phyloP scores from a whole-genome alignment of 2,113 vertebrate genomes.

The Pandion haliaetus region DNA sequence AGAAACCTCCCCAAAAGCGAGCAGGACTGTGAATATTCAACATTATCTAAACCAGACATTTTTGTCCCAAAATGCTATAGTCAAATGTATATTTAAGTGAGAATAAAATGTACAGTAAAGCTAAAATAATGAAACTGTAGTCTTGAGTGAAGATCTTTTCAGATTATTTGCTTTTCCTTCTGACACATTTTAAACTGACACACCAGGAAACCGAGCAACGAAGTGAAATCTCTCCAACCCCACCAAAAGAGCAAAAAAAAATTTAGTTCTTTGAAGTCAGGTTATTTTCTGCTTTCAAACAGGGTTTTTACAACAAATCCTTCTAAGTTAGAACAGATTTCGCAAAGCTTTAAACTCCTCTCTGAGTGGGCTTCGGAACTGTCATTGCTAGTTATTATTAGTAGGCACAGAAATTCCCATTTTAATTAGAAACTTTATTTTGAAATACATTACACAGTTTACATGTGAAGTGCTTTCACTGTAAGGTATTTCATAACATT shows the following conservation, averaged over 20 bases:
- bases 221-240: not conserved
- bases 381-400: constrained; percentile 1
- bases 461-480: constrained; percentile 43
- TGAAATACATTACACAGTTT: constrained; percentile 53
- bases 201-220: not conserved
- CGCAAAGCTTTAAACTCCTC: not conserved
- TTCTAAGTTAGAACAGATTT: not conserved
- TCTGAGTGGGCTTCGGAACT: not conserved
- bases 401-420: constrained; percentile 59
- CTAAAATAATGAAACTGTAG: not conserved
- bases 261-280: not conserved
- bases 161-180: not conserved
- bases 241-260: not conserved
- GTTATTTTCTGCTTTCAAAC: not conserved
- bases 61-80: not conserved
- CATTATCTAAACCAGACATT: not conserved
- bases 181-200: not conserved
- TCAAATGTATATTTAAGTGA: not conserved
- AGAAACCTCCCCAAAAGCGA: not conserved
- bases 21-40: not conserved
- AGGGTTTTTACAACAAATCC: not conserved
- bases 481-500: constrained; percentile 27
- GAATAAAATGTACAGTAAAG: not conserved
- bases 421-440: constrained; percentile 68
- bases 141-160: not conserved